Percentiles rank a stretch among this genome's conserved stretches.
Evolutionary conservation across 2,113 vertebrate species (phyloP).

Genomic region (Ailurus styani): DNA sequence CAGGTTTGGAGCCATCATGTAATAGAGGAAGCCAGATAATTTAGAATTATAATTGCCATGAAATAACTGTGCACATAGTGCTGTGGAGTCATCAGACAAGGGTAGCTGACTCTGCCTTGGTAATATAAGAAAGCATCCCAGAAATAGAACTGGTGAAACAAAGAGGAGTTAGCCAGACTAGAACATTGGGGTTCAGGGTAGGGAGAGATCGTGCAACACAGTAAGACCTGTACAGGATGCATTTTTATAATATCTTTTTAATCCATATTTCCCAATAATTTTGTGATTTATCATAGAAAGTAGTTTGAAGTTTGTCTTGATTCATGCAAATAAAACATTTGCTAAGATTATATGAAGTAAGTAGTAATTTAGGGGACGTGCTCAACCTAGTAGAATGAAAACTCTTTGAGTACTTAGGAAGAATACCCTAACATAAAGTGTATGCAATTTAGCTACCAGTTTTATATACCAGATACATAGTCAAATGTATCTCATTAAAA

Average conservation of each 20-base stretch:
- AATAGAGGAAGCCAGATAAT: neutral
- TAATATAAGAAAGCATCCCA: neutral
- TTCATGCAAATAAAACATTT: conserved; percentile 13
- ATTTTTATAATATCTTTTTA: neutral
- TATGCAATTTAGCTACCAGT: neutral
- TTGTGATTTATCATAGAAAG: neutral
- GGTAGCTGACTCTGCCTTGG: neutral
- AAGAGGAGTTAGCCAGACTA: neutral
- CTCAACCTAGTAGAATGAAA: conserved; percentile 18
- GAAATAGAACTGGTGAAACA: neutral
- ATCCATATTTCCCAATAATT: conserved; percentile 11
- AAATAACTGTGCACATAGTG: neutral
- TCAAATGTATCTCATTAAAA: neutral
- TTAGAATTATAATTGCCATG: neutral
- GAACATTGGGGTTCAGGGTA: neutral
- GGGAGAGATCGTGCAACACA: neutral
- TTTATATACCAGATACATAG: neutral
- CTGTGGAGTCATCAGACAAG: neutral
- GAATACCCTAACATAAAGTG: conserved; percentile 4
- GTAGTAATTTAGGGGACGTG: neutral
- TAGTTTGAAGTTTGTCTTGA: neutral
- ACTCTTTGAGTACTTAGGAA: neutral
- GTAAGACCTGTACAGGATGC: neutral
- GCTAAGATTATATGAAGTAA: neutral
- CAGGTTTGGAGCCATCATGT: neutral